These are phyloP conservation scores for Polydrusus cervinus DNA, from an alignment of 2,888 invertebrate species.

Conservation along the genomic window DNA sequence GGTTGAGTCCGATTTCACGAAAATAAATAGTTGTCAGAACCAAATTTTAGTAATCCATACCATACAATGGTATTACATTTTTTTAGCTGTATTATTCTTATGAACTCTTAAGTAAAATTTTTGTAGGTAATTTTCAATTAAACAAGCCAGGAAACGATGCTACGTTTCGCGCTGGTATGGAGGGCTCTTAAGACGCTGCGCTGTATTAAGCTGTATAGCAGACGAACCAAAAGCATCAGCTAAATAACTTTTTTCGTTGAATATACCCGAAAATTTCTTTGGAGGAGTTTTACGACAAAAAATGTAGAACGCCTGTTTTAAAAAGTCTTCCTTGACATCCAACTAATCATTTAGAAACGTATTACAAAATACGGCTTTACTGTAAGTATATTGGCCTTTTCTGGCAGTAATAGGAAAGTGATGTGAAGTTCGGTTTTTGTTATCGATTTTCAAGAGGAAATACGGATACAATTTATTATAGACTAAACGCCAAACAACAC, in stretches of 20 bases:
- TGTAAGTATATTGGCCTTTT: constrained; percentile 19
- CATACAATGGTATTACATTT: too few relatives aligned
- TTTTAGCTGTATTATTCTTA: too few relatives aligned
- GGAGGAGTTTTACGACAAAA: background rate
- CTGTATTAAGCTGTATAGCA: too few relatives aligned
- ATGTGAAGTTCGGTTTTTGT: constrained; percentile 35
- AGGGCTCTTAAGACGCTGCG: too few relatives aligned
- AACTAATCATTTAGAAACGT: background rate
- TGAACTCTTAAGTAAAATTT: too few relatives aligned
- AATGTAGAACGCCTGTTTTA: background rate
- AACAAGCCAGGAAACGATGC: too few relatives aligned
- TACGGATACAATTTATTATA: constrained; percentile 38
- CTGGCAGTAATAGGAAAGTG: constrained; percentile 40
- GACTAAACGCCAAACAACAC: constrained; percentile 43
- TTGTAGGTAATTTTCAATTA: too few relatives aligned
- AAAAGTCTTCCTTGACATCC: background rate
- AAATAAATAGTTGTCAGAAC: too few relatives aligned
- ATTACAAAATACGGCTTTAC: constrained; percentile 18
- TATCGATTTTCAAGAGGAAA: constrained; percentile 40
- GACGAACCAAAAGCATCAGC: too few relatives aligned
- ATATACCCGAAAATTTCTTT: background rate
- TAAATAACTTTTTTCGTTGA: background rate
- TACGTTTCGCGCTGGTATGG: too few relatives aligned
- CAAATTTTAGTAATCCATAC: too few relatives aligned
- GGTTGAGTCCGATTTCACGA: too few relatives aligned